phyloP scores from a whole-genome alignment of 1,140 invertebrate genomes.

The Orchestia grillus region DNA sequence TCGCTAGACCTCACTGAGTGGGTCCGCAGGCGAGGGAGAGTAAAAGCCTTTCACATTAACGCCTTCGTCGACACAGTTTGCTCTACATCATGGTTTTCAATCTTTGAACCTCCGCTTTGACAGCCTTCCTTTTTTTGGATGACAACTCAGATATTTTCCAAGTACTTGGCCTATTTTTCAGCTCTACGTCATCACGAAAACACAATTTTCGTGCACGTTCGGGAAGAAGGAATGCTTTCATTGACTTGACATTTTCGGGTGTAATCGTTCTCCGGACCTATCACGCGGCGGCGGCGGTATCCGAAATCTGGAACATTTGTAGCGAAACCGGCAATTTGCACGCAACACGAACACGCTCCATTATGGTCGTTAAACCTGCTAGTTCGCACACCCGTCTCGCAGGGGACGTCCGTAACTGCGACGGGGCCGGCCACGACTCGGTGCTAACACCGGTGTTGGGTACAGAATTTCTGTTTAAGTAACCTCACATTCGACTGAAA shows the following conservation, averaged over 20 bases:
- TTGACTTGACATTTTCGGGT: constrained; percentile 14
- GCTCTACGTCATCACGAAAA: neutral
- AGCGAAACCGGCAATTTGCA: neutral
- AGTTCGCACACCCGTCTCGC: neutral
- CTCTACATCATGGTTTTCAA: neutral
- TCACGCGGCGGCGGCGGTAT: neutral
- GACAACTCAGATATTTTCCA: neutral
- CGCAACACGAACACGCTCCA: neutral
- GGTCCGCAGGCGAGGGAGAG: neutral
- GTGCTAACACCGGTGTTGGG: neutral
- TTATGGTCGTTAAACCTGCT: neutral
- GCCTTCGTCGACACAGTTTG: constrained; percentile 16
- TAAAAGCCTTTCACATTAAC: constrained; percentile 44
- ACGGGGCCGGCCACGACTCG: too few relatives aligned
- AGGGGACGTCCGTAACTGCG: neutral
- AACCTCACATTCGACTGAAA: neutral
- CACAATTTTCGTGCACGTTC: neutral
- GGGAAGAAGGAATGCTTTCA: neutral
- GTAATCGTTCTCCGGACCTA: constrained; percentile 42
- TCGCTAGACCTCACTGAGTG: neutral
- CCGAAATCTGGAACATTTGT: neutral
- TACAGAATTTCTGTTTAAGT: neutral
- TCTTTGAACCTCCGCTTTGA: neutral
- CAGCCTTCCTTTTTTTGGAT: neutral
- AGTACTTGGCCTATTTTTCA: neutral